Evolutionary conservation across 2,113 vertebrate genomes (phyloP), one percentile per base, ranked within the genome.

Genomic region (Cololabis saira): DNA sequence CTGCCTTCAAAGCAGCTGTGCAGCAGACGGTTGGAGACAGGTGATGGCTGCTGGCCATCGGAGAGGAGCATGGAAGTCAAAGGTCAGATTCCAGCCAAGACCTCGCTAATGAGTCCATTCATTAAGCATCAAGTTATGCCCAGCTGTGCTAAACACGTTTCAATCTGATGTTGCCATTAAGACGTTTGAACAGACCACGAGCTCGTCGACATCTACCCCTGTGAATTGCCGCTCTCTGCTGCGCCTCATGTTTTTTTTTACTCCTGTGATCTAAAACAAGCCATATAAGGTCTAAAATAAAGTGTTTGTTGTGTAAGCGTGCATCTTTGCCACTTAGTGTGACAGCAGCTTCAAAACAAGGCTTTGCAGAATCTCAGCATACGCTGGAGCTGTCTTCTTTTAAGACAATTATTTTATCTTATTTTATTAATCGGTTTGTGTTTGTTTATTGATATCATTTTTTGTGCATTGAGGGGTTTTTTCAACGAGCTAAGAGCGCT

Each of bases 271-370:
- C 63, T 56, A 30, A 53, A 74, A 54, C 52, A 41, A 73, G 42
- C 74, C 86, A 74, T 81, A 76, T 77, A 81, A 59, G 78, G 67
- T 62, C 27, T 53, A 77, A 24, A 77, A 37, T 53, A 77, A 24
- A 77, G 54, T 54, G 60, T 72, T 51, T 70, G 57, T 58, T 64
- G 60, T 43, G 42, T 50, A 24, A 47, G 48, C 27, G 24, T 49
- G 45, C 30, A 21, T 4, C 24, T 47, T 48, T 61, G 41, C 1
- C 41, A 10, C 8, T 49, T 12, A 37, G 37, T 66, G 60, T 68
- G 43, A 56, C 22, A 47, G 50, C 56, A 54, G 43, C 57, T 27
- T 27, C 52, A 52, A 68, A 79, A 30, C 16, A 69, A 41, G 50
- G 5, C 57, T 50, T 48, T 18, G 55, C 48, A 48, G 51, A 19